These are phyloP conservation scores for Merops nubicus DNA, from an alignment of 2,113 vertebrate species.

Conservation along the genomic window DNA sequence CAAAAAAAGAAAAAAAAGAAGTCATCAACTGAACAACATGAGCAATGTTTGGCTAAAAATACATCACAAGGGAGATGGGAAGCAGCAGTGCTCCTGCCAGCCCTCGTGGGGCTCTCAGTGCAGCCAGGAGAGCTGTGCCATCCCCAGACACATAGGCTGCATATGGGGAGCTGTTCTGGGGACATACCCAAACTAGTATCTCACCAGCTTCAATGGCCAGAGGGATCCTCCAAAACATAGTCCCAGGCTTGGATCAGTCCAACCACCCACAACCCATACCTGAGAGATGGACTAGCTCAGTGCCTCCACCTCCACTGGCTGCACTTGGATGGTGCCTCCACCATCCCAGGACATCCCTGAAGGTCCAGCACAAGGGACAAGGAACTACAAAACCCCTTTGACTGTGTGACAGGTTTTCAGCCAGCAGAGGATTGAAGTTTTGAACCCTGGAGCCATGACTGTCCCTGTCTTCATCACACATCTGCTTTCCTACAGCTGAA, in stretches of 20 bases:
- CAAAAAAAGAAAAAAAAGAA: not conserved
- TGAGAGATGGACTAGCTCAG: rapidly evolving
- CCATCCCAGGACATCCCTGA: not conserved
- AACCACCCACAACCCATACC: not conserved
- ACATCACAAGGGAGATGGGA: not conserved
- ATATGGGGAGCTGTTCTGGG: rapidly evolving
- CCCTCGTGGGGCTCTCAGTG: rapidly evolving
- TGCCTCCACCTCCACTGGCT: not conserved
- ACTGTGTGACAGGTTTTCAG: not conserved
- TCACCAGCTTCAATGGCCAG: not conserved
- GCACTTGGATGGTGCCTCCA: not conserved
- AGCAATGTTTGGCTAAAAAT: conserved; percentile 20
- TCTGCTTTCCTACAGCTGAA: not conserved
- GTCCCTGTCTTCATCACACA: not conserved
- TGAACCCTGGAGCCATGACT: not conserved
- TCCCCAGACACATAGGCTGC: not conserved
- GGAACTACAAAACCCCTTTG: not conserved
- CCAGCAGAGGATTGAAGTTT: not conserved
- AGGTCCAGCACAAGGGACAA: not conserved
- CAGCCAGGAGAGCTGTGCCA: not conserved
- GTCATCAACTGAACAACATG: conserved; percentile 8
- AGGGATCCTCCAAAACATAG: not conserved
- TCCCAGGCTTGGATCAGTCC: not conserved
- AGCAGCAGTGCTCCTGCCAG: rapidly evolving
- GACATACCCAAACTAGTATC: not conserved